Evolutionary conservation across 1,140 invertebrate genomes (phyloP), one percentile per base, ranked within the genome.

Genomic region (Pomacea maculata): DNA sequence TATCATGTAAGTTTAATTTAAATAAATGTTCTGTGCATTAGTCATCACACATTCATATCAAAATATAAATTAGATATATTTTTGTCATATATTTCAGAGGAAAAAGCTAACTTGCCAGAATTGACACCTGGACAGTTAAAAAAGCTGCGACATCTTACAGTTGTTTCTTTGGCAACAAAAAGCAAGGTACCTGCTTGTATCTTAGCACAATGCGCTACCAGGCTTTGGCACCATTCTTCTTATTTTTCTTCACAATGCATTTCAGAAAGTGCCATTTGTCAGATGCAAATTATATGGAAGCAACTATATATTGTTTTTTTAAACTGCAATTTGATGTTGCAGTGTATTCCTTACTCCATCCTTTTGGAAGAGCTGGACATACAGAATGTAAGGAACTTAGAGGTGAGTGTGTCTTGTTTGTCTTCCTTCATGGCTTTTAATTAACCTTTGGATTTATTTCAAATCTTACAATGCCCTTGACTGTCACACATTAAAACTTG

Each of bases 81-180:
- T 54, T 52, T 52, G 9, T 71, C 14, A 61, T 82, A 81, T 83
- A 67, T 89, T 90, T 88, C 95, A 85, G 93, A 94, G 64, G 95
- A 96, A 86, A 94, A 94, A 85, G 91, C 93, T 15, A 93, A 95
- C 70, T 94, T 95, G 84, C 93, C 98, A 65, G 95, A 96, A 75
- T 91, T 99, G 71, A 95, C 94, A 5, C 92, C 94, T 11, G 92
- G 92, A 11, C 96, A 98, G 92, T 94, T 95, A 82, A 97, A 96
- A 86, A 99, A 99, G 91, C 92, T 99, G 6, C 95, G 98, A 87
- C 97, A 99, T 91, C 92, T 99, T 75, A 99, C 97, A 0, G 97
- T 99, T 83, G 97, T 98, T n/a, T 97, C 97, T 14, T 91, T 99
- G 82, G 97, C 97, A 45, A 97, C 96, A 64, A 95, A 96, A 89